Base-by-base conservation (phyloP, 2,797 vertebrate species). In the Notolepis coatsorum region DNA sequence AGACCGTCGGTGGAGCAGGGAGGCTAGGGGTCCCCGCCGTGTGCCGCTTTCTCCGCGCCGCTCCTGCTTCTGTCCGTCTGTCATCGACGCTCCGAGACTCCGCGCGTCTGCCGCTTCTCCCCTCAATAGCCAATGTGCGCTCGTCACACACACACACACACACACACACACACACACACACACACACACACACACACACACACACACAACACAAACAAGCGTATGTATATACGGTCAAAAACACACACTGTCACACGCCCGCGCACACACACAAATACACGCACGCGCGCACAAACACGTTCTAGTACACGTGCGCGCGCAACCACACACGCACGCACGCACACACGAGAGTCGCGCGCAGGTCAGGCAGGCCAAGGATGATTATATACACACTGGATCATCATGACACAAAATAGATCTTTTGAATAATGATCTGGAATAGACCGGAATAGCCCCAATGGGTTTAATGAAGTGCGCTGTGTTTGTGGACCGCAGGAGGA, bases 391-490 rank as follows among this genome's bases (percentile, higher is more conserved):
- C 8, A 8, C 25, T 18, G 68, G 45, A 46, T 64, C 39, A 7
- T 39, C n/a, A n/a, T n/a, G 58, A 42, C 17, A 24, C 58, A 61
- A 20, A 38, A 25, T 51, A 45, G 62, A 70, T 47, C 58, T 43
- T 69, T 46, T 53, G 50, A 70, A 37, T 53, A 60, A 69, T 50
- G 49, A 67, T 61, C 57, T 33, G 6, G 59, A 58, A 37, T 31
- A 60, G 25, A 3, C 39, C 45, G 52, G 42, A 49, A 50, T n/a
- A n/a, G n/a, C n/a, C n/a, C n/a, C 33, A 66, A 61, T 61, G 73
- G n/a, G 77, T 73, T 68, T 70, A 81, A 73, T 51, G 63, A 77
- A 37, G n/a, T 71, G 18, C n/a, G n/a, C 57, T 77, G 70, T 58
- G 51, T 55, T 72, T 54, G 42, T 27, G 28, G 25, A 18, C 27